Evolutionary conservation across 2,797 vertebrate genomes (phyloP).

Genomic region (Hippoglossus hippoglossus): DNA sequence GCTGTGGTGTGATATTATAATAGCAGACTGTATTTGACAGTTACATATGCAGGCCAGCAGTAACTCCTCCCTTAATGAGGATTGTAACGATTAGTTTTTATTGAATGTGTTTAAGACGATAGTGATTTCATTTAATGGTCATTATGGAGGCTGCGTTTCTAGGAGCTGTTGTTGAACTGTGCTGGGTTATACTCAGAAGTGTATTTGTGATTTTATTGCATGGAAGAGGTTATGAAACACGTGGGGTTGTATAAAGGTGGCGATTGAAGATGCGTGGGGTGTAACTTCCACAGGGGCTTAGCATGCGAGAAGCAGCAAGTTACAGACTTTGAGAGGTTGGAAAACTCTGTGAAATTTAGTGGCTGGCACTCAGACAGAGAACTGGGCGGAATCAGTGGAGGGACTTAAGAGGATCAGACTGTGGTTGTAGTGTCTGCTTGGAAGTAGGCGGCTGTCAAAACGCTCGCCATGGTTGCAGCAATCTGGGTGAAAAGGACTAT

Average conservation of each 20-base stretch:
- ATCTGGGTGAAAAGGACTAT: background rate
- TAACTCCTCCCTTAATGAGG: no score
- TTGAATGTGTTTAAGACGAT: background rate
- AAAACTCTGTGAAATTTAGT: background rate
- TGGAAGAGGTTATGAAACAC: background rate
- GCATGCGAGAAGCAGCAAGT: background rate
- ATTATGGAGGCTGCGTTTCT: background rate
- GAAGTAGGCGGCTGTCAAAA: background rate
- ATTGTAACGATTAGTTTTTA: no score
- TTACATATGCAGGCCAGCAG: no score
- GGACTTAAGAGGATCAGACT: constrained; percentile 1
- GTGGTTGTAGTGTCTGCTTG: constrained; percentile 13
- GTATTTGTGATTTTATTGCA: background rate
- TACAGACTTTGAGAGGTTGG: background rate
- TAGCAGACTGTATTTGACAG: no score
- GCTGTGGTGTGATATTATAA: no score
- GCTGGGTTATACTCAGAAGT: background rate
- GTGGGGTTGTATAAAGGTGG: background rate
- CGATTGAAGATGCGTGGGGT: background rate
- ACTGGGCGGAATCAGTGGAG: background rate
- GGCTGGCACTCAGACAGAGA: background rate
- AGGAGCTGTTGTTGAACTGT: background rate
- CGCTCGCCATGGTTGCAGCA: background rate
- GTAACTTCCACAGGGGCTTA: background rate
- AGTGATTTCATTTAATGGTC: background rate